Percentiles rank a stretch among this genome's conserved stretches.
These are phyloP conservation scores for Pseudococcus viburni DNA, from an alignment of 2,888 invertebrate genomes.

Conservation along the genomic window DNA sequence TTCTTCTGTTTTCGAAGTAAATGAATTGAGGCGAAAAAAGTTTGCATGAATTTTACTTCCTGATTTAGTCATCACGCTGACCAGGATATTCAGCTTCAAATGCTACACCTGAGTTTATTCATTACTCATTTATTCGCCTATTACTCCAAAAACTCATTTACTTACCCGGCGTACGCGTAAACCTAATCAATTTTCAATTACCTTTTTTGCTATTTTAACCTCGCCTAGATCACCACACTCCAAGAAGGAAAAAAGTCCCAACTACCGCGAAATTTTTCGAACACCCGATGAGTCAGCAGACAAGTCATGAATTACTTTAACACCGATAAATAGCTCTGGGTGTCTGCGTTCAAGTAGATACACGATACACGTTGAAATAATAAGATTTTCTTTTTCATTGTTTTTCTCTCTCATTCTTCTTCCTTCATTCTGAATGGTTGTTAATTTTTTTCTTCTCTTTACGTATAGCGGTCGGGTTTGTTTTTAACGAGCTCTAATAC, in stretches of 20 bases:
- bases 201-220: too few relatives aligned
- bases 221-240: not conserved
- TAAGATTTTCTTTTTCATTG: slow-evolving; percentile 40
- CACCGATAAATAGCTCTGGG: slow-evolving; percentile 33
- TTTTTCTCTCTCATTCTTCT: not conserved
- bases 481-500: slow-evolving; percentile 21
- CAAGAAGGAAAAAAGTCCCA: not conserved
- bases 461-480: not conserved
- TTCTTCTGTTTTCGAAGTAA: too few relatives aligned
- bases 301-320: slow-evolving; percentile 42
- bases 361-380: slow-evolving; percentile 12
- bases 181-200: not conserved
- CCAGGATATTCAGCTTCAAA: too few relatives aligned
- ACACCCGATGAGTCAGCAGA: slow-evolving; percentile 43
- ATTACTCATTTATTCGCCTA: too few relatives aligned
- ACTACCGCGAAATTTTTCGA: slow-evolving; percentile 6
- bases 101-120: too few relatives aligned
- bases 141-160: too few relatives aligned
- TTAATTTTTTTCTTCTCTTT: not conserved
- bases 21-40: too few relatives aligned
- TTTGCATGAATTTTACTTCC: too few relatives aligned
- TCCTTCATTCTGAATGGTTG: not conserved
- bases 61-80: too few relatives aligned
- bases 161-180: too few relatives aligned
- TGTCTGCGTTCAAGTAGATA: slow-evolving; percentile 22